Evolutionary conservation across 1,140 invertebrate genomes (phyloP), one percentile per base, ranked within the genome.

Genomic region (Ephestia elutella): DNA sequence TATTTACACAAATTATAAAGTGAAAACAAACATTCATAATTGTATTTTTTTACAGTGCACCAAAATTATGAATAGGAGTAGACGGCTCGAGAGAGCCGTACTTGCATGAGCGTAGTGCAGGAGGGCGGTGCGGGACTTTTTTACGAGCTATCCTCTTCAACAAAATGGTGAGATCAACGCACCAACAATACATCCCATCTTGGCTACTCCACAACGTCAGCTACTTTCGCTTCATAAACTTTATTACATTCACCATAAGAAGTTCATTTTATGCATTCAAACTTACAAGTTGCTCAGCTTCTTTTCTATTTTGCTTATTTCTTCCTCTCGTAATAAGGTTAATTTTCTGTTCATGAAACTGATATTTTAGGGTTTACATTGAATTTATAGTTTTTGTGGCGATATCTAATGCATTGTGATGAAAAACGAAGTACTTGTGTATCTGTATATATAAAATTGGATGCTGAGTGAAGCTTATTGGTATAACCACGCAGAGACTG

Each of bases 71-170:
- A 13, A 94, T 96, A 13, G 95, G 95, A 0, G 90, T 92, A 17
- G 95, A 96, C 80, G 88, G 89, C 13, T 93, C 95, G 49, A 94
- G 95, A 75, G 92, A 92, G 62, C 94, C 94, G 0, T 94, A 96
- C 77, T 93, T 96, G 63, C 86, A 5, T 97, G 21, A 96, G 95
- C 57, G 93, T 96, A 2, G 94, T 96, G 7, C 91, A 95, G n/a
- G 95, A 94, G 60, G 95, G 96, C 66, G 92, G 92, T 11, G 75
- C 82, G 55, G 95, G 94, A 67, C 94, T 96, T 73, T 9, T 7
- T 95, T 96, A 83, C 90, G 95, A 79, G 94, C 95, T 5, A 96
- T 97, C 75, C 87, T 97, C 19, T 97, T 96, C 92, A 92, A 92
- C 78, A 92, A 96, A 91, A 94, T 93, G 82, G 95, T 95, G 86